Evolutionary conservation across 2,797 vertebrate species (phyloP), one percentile per base, ranked within the genome.

Genomic region (Eupleurogrammus muticus): DNA sequence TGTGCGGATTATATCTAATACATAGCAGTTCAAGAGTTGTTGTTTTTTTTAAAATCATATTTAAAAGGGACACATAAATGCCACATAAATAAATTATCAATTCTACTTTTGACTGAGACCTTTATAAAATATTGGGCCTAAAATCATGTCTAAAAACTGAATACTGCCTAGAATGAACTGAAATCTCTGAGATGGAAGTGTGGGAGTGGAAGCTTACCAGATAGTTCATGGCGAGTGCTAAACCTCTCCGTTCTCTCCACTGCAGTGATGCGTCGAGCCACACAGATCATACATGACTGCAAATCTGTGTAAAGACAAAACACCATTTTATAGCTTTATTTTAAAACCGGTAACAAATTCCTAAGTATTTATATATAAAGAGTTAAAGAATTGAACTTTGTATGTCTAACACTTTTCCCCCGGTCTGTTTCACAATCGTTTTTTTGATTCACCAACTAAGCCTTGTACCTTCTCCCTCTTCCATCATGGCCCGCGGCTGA

Each of bases 201-300:
- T 7, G 36, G 12, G 24, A 21, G 23, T 2, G 14, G 20, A 51
- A 55, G 56, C 94, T 94, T 92, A 99, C 98, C 97, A 86, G 97
- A 95, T 76, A 97, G 93, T 78, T 99, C 98, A 11, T 99, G 98
- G 46, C 96, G 96, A 35, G 98, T 99, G 80, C 96, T 97, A 82
- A 99, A 99, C 66, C 96, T 96, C 88, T 99, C 98, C 0, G 95
- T 92, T 73, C 97, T 94, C 89, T 99, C 98, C 34, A 95, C 90
- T 9, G 95, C 89, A n/a, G 95, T 91, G 60, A 99, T 95, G 52
- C 97, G 96, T 21, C 98, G 95, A 0, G 97, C 98, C 84, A 99
- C 98, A 70, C 98, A 99, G 87, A 99, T 99, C 97, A 99, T 98
- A 84, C 98, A 99, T 12, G 97, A 99, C 80, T 99, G 98, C 79